Conservation (phyloP, 53 echinoderm and acorn worm species). For the Zoroaster sp. region DNA sequence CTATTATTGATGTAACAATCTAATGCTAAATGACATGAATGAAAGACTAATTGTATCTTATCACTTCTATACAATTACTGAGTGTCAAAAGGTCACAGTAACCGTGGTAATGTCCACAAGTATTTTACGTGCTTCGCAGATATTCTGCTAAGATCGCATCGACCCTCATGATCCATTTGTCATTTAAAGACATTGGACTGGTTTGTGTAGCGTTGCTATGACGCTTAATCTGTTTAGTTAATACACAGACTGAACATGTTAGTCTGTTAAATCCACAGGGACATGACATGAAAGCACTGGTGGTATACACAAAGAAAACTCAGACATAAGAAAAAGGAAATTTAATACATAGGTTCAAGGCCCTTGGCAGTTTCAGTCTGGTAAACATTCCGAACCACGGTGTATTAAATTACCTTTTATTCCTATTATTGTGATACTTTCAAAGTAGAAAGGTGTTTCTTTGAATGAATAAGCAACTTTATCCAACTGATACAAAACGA, state of each 20-base stretch:
- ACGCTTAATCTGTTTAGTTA: neutral
- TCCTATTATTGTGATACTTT: too few relatives aligned
- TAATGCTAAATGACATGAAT: neutral
- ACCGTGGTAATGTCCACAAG: neutral
- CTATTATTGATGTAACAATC: neutral
- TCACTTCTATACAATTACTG: neutral
- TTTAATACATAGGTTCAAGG: too few relatives aligned
- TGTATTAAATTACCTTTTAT: too few relatives aligned
- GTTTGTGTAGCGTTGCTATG: conserved; percentile 23
- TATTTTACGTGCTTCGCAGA: neutral
- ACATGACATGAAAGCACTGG: neutral
- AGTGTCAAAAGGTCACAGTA: neutral
- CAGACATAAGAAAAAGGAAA: neutral
- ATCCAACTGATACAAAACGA: too few relatives aligned
- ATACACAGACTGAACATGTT: neutral
- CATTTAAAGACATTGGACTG: neutral
- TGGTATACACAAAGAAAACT: neutral
- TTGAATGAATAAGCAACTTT: too few relatives aligned
- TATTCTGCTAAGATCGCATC: neutral
- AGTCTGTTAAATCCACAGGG: neutral
- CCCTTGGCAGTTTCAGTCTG: too few relatives aligned
- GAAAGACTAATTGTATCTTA: neutral
- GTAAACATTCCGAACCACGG: too few relatives aligned
- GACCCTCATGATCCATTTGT: neutral
- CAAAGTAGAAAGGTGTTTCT: too few relatives aligned